Conservation (phyloP, 2,797 vertebrate species). For the Pangasius sanitwongsei region DNA sequence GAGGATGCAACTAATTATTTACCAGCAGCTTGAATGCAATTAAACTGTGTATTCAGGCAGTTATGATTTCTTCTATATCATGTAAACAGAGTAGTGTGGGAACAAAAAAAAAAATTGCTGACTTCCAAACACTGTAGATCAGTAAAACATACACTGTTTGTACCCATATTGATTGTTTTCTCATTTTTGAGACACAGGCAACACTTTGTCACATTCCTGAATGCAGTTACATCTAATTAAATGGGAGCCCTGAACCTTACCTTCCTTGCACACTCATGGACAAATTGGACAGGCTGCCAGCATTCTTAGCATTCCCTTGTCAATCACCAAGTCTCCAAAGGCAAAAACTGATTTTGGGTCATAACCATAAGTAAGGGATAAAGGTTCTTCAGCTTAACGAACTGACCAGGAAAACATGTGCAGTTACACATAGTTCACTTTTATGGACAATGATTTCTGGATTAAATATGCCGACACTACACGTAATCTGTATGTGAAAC, state of each 20-base stretch:
- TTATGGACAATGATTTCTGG: background rate
- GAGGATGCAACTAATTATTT: background rate
- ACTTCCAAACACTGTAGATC: background rate
- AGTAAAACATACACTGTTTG: conserved; percentile 2
- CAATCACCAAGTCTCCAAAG: conserved; percentile 62
- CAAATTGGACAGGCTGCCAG: conserved; percentile 66
- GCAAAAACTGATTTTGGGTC: conserved; percentile 66
- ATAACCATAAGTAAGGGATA: conserved; percentile 58
- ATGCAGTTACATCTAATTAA: conserved; percentile 76
- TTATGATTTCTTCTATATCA: background rate
- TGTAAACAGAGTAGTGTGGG: background rate
- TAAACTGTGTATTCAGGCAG: background rate
- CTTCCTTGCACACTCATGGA: conserved; percentile 65
- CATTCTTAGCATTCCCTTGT: conserved; percentile 80
- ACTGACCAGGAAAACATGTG: conserved; percentile 10
- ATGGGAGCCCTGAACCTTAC: conserved; percentile 69
- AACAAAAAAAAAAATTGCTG: background rate
- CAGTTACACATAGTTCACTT: conserved; percentile 2
- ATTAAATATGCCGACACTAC: background rate
- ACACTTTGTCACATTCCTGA: conserved; percentile 69
- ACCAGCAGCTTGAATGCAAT: background rate
- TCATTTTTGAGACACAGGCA: conserved; percentile 5
- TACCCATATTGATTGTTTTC: background rate
- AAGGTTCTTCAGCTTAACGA: conserved; percentile 42
- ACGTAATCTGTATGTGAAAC: background rate